Evolutionary conservation across 1,140 invertebrate species (phyloP).

Genomic region (Eriosoma lanigerum): DNA sequence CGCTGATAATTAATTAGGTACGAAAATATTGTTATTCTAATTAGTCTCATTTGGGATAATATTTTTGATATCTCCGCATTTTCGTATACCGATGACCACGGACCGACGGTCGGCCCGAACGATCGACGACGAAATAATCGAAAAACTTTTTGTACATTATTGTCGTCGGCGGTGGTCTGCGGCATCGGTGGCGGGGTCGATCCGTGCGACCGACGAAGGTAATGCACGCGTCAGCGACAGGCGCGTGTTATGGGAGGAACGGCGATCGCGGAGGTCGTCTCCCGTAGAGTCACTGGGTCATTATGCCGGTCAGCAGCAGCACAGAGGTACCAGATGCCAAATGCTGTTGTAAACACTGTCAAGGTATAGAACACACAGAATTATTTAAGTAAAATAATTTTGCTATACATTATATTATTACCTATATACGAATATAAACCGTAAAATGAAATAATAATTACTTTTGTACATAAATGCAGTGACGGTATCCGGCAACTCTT

Average conservation of each 20-base stretch:
- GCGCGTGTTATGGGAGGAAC: slow-evolving; percentile 48
- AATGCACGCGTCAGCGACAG: slow-evolving; percentile 19
- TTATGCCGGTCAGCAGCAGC: slow-evolving; percentile 51
- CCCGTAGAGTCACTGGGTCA: slow-evolving; percentile 50
- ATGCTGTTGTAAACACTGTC: slow-evolving; percentile 52
- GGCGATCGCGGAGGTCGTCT: slow-evolving; percentile 48
- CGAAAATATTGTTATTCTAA: no score
- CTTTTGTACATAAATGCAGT: no score
- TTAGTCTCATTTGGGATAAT: no score
- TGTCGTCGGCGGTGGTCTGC: neutral
- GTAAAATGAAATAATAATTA: no score
- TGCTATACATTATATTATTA: no score
- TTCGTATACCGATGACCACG: neutral
- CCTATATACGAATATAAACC: no score
- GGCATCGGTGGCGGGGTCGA: neutral
- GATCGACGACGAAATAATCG: neutral
- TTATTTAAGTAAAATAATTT: no score
- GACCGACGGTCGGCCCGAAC: neutral
- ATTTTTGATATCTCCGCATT: no score
- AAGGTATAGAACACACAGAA: slow-evolving; percentile 21
- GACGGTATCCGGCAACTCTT: no score
- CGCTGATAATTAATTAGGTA: no score
- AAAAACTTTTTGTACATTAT: neutral
- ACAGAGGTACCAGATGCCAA: slow-evolving; percentile 51
- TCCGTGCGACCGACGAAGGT: slow-evolving; percentile 9